Evolutionary conservation across 2,888 invertebrate species (phyloP), one percentile per base, ranked within the genome.

Genomic region (Ditula angustiorana): DNA sequence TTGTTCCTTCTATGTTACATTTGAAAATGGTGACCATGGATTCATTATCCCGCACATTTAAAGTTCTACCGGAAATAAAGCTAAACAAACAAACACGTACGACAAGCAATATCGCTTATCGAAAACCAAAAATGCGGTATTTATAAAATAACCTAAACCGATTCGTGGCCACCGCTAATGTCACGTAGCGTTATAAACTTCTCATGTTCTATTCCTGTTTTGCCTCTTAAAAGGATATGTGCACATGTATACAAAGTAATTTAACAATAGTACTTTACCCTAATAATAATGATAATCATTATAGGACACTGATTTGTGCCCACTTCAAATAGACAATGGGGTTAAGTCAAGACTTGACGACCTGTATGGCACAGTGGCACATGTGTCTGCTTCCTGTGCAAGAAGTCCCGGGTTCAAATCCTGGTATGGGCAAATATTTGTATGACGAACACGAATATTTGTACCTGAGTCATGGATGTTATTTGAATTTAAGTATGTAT

Each of bases 111-210:
- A 19, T 19, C 41, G 10, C 19, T 37, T 41, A 41, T 41, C 5
- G 41, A 2, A 3, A 26, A 5, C 26, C 26, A 41, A 41, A 41
- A 41, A 41, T 13, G 13, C 33, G 33, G 41, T 16, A 35, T 35
- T 35, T 13, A 41, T 8, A 16, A 19, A 19, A 41, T 19, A 19
- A 2, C 10, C 19, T 0, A 19, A 41, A 37, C 37, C 8, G 10
- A 8, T 19, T 19, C 19, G 8, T 16, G 41, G 41, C 13, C n/a
- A 24, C 13, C 47, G 47, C 13, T 26, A 13, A 24, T 26, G 24
- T 49, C 47, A 49, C 47, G 47, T 49, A 49, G 13, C 47, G 16
- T 26, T 13, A 26, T 49, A 26, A 49, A 49, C 2, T 26, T 8
- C n/a, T 24, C 41, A 19, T 26, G 47, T 23, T 16, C 23, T 5